Evolutionary conservation across 2,888 invertebrate genomes (phyloP).

Genomic region (Cybosia mesomella): DNA sequence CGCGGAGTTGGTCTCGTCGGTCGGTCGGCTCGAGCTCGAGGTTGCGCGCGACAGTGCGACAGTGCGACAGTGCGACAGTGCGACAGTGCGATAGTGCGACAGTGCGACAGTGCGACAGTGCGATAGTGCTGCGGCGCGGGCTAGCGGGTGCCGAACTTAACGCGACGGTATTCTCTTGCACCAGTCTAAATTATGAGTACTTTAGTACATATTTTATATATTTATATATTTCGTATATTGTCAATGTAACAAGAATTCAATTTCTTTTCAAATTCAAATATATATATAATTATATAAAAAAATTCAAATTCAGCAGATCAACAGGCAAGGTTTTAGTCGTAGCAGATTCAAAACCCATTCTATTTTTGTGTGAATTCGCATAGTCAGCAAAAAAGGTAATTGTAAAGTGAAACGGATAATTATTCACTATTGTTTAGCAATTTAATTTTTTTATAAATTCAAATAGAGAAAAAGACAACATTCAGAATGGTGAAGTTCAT

Average conservation of each 20-base stretch:
- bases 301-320: background rate
- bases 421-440: background rate
- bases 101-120: slow-evolving; percentile 5
- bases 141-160: slow-evolving; percentile 9
- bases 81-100: slow-evolving; percentile 7
- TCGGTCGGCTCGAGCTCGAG: slow-evolving; percentile 50
- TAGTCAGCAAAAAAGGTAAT: background rate
- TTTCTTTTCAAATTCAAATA: no score
- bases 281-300: no score
- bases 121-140: slow-evolving; percentile 40
- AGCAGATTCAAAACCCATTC: no score
- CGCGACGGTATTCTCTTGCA: slow-evolving; percentile 16
- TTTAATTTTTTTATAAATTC: background rate
- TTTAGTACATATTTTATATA: slow-evolving; percentile 19
- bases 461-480: background rate
- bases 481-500: background rate
- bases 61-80: slow-evolving; percentile 10
- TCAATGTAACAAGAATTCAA: background rate
- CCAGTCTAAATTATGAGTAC: background rate
- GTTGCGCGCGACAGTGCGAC: slow-evolving; percentile 33
- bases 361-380: background rate
- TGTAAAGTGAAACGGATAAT: background rate
- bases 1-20: slow-evolving; percentile 37
- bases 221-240: background rate
- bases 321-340: background rate